Evolutionary conservation across 2,113 vertebrate species (phyloP), one percentile per base, ranked within the genome.

Genomic region (Greenwoodochromis staneri): DNA sequence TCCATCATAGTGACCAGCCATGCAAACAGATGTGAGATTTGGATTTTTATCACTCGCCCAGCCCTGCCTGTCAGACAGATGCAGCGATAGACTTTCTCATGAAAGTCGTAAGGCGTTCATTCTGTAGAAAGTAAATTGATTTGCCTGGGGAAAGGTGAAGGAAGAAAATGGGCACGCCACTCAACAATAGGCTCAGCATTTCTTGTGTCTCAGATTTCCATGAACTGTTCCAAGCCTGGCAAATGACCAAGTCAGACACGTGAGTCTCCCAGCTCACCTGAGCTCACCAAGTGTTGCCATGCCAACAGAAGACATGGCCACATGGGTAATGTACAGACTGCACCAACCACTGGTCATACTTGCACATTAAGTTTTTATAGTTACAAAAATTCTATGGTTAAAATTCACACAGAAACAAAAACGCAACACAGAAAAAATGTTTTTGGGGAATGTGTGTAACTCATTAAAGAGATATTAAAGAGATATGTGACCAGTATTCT

Each of bases 211-310:
- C 93, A 71, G 80, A 87, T 92, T 91, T 90, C 90, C 85, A 34
- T 2, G 13, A 76, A 87, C 76, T 5, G 10, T 78, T 55, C 88
- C 87, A 80, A 85, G 85, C 73, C 90, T 81, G 81, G 84, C 91
- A 91, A 87, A 87, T 94, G 93, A 91, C 88, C 8, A 38, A 86
- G 81, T 85, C 87, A 90, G 55, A 93, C 89, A 87, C 51, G 16
- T 85, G 59, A 93, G 84, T 76, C 49, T 86, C 87, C 59, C 42
- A 4, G 14, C 38, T 94, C 89, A 95, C 94, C 94, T 94, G 94
- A 93, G 91, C 92, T 89, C 92, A 38, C 84, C 47, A 51, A 40
- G 88, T n/a, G 93, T 94, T 96, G 80, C 93, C 90, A 94, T 94
- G 92, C 42, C 91, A 73, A 95, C 93, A 21, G 27, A 81, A 27